These are phyloP conservation scores for Dicrurus megarhynchus DNA, from an alignment of 2,113 vertebrate species.

Conservation along the genomic window DNA sequence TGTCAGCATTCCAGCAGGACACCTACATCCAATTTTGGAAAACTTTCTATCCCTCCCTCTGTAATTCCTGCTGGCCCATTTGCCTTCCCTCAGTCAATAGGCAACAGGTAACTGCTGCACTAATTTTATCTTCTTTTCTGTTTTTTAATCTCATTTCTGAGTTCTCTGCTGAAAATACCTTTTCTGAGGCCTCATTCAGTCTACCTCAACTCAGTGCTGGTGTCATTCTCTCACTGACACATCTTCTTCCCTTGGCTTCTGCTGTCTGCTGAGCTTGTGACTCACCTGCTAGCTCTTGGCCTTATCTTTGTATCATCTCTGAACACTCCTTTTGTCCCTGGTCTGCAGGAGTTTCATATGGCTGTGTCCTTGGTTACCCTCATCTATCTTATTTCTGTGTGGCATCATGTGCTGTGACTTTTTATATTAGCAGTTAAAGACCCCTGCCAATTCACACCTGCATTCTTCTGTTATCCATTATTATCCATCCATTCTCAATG, in stretches of 20 bases:
- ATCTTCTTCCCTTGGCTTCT: neutral
- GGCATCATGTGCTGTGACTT: neutral
- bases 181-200: neutral
- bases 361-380: neutral
- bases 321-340: neutral
- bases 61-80: neutral
- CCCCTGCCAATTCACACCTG: neutral
- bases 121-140: neutral
- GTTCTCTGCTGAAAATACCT: neutral
- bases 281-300: neutral
- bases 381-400: neutral
- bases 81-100: neutral
- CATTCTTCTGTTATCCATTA: neutral
- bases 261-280: neutral
- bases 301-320: neutral
- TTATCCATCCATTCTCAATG: neutral
- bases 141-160: neutral
- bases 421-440: slow-evolving; percentile 1
- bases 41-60: neutral
- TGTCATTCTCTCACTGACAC: neutral
- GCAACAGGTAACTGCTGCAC: neutral
- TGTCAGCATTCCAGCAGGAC: neutral
- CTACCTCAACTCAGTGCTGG: neutral
- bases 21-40: neutral
- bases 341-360: neutral